Evolutionary conservation across 2,888 invertebrate genomes (phyloP).

Genomic region (Lasioglossum oenotherae): DNA sequence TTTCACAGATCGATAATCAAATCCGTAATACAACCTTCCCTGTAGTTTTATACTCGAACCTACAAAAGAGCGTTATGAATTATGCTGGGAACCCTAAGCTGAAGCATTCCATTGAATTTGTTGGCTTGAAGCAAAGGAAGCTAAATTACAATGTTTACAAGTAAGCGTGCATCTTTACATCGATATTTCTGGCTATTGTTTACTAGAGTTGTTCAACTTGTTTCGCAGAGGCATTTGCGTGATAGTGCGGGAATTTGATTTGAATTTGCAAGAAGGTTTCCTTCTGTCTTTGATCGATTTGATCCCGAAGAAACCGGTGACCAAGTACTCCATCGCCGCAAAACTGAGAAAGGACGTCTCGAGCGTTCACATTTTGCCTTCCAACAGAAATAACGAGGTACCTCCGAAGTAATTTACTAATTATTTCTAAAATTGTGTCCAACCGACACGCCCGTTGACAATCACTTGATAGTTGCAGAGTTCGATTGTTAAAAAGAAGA

Average conservation of each 20-base stretch:
- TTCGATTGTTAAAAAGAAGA: conserved; percentile 55
- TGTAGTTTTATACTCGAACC: conserved; percentile 88
- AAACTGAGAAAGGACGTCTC: conserved; percentile 78
- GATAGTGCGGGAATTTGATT: conserved; percentile 75
- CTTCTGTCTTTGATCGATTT: conserved; percentile 75
- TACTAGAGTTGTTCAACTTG: neutral
- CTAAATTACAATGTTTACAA: conserved; percentile 76
- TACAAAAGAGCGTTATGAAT: conserved; percentile 80
- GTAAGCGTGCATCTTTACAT: conserved; percentile 53
- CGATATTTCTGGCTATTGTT: neutral
- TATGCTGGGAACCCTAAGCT: conserved; percentile 74
- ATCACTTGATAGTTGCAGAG: conserved; percentile 48
- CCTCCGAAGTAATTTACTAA: neutral
- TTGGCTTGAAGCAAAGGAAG: conserved; percentile 78
- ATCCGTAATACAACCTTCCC: conserved; percentile 89
- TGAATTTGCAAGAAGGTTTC: conserved; percentile 80
- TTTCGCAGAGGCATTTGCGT: conserved; percentile 75
- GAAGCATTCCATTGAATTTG: conserved; percentile 79
- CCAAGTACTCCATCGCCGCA: conserved; percentile 79
- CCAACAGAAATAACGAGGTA: conserved; percentile 53
- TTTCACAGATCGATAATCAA: conserved; percentile 91
- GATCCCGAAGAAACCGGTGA: conserved; percentile 74
- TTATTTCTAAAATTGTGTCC: neutral
- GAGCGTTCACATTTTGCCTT: conserved; percentile 70
- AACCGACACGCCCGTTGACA: neutral